Percentiles rank a stretch among this genome's conserved stretches.
These are phyloP conservation scores for Tanytarsus gracilentus DNA, from an alignment of 2,888 invertebrate species.

Conservation along the genomic window DNA sequence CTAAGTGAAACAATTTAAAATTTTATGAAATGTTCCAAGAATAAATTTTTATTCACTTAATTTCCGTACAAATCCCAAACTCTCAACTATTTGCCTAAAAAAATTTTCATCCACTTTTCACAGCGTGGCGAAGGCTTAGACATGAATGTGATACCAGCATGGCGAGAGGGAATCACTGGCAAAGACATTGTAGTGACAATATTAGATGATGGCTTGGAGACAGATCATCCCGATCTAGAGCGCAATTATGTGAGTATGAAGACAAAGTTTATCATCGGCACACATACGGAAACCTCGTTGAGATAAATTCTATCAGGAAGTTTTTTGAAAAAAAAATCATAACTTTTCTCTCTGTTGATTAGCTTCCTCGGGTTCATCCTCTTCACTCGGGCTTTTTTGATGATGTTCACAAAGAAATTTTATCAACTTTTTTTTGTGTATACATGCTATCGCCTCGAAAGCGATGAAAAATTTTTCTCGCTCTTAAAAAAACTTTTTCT, in stretches of 20 bases:
- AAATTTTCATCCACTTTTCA: no score
- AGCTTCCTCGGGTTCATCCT: not conserved
- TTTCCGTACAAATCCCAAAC: not conserved
- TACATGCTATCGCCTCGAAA: not conserved
- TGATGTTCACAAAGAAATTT: not conserved
- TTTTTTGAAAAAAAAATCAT: not conserved
- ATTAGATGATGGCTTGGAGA: constrained; percentile 92
- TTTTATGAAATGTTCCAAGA: not conserved
- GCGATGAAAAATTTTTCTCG: not conserved
- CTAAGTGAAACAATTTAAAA: not conserved
- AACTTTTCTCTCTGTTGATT: constrained; percentile 8
- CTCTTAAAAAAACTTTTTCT: not conserved
- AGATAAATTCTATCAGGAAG: not conserved
- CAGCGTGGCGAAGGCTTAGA: constrained; percentile 84
- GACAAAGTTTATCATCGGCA: not conserved
- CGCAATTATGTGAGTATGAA: constrained; percentile 81
- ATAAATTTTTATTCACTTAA: not conserved
- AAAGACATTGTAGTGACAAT: constrained; percentile 93
- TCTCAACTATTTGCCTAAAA: no score
- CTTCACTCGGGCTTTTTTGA: no score
- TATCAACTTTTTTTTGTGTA: not conserved
- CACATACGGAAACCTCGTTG: no score
- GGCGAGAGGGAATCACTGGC: constrained; percentile 90
- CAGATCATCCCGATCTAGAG: constrained; percentile 86
- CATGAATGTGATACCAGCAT: constrained; percentile 94